Base-by-base conservation (phyloP, 2,797 vertebrate genomes). In the Platalea minor region DNA sequence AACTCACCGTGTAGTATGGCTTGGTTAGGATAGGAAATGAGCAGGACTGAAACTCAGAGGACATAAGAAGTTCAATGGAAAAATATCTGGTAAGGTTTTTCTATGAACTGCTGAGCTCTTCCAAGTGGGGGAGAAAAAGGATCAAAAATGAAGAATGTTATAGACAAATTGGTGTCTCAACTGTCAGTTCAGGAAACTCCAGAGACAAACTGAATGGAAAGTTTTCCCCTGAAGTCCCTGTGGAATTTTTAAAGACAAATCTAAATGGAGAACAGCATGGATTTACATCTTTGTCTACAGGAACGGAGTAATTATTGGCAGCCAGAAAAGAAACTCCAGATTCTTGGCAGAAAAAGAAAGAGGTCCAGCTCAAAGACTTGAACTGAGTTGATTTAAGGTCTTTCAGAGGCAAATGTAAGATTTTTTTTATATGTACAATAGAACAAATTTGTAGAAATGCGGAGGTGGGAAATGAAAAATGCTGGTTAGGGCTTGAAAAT, bases 221-320 rank as follows among this genome's bases (percentile, higher is more conserved):
- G 83, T 68, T 96, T 97, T 97, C 80, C 87, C 1, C 53, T 84
- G 75, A 97, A 94, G 85, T 85, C 85, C 77, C 48, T 48, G 53
- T 92, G 90, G 91, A 96, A 94, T 95, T 96, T 95, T 67, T 60
- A 76, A 85, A 96, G 76, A 85, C 83, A 93, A 77, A 84, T 95
- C 77, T 95, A 95, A 96, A 93, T 92, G 91, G 91, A 95, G 79
- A 93, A 74, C 79, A 92, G 96, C 89, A 88, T 68, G 45, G 89
- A 95, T 95, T 95, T 96, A 89, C 24, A 21, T 96, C 86, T 88
- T 96, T 96, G 79, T 96, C 83, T 97, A 53, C 70, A 96, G 70
- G 82, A 97, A 94, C 5, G 6, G 95, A 96, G 93, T 94, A 90
- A 93, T 93, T 96, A 97, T 70, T 91, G 96, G 92, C 77, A 96